Conservation (phyloP, 53 echinoderm and acorn worm genomes). For the Mesocentrotus franciscanus region DNA sequence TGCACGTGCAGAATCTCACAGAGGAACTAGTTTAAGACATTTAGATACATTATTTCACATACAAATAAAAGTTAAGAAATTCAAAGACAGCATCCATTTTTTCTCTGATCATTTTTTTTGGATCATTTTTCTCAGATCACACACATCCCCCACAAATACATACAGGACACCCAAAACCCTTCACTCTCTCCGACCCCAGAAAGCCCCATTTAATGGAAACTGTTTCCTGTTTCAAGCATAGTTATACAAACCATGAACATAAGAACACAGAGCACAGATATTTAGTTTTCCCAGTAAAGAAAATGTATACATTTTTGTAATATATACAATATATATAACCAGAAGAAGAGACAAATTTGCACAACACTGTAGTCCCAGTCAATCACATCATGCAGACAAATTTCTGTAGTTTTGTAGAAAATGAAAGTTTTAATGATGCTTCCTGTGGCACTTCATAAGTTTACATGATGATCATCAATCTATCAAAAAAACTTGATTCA, state of each 20-base stretch:
- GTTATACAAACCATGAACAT: neutral
- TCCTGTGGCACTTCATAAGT: neutral
- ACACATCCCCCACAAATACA: no score
- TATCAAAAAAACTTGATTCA: neutral
- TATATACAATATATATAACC: no score
- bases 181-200: no score
- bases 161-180: no score
- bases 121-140: no score
- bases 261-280: neutral
- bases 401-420: neutral
- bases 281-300: neutral
- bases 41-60: no score
- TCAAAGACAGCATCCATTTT: no score
- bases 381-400: neutral
- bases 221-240: neutral
- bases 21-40: no score
- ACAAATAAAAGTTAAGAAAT: no score
- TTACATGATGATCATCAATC: neutral
- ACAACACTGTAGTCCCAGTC: neutral
- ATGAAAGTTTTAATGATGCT: conserved; percentile 29
- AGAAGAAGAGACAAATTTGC: neutral
- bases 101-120: no score
- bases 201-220: neutral
- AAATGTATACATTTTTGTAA: neutral
- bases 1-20: no score